phyloP scores from a whole-genome alignment of 2,113 vertebrate genomes.

The Gallinago jamesoni region DNA sequence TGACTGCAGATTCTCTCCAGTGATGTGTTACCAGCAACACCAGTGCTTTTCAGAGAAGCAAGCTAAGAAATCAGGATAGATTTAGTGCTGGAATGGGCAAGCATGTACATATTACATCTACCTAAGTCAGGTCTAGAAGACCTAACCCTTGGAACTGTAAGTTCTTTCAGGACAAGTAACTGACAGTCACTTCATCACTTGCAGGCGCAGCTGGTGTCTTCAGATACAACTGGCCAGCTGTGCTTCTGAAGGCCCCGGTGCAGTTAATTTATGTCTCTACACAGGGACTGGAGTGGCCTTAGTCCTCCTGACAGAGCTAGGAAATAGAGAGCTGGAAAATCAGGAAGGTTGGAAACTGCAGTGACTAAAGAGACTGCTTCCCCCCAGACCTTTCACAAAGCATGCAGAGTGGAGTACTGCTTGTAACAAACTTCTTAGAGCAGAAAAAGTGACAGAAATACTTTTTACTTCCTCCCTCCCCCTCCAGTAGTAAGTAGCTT shows the following conservation, averaged over 20 bases:
- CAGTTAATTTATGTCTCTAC: not conserved
- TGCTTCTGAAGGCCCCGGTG: not conserved
- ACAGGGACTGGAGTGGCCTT: not conserved
- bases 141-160: not conserved
- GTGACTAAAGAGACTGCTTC: not conserved
- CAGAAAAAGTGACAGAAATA: not conserved
- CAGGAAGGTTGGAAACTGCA: not conserved
- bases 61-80: not conserved
- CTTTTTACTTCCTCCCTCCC: not conserved
- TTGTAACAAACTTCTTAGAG: not conserved
- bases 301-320: not conserved
- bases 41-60: not conserved
- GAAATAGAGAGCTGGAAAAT: not conserved
- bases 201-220: not conserved
- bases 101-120: not conserved
- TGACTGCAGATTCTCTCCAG: not conserved
- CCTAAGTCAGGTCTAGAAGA: not conserved
- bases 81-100: not conserved
- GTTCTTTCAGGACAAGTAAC: not conserved
- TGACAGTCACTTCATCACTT: accelerated
- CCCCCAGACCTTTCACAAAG: not conserved
- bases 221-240: not conserved
- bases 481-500: not conserved
- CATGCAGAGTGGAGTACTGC: accelerated
- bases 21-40: not conserved